phyloP scores from a whole-genome alignment of 2,797 vertebrate species.

The Peromyscus nudipes region DNA sequence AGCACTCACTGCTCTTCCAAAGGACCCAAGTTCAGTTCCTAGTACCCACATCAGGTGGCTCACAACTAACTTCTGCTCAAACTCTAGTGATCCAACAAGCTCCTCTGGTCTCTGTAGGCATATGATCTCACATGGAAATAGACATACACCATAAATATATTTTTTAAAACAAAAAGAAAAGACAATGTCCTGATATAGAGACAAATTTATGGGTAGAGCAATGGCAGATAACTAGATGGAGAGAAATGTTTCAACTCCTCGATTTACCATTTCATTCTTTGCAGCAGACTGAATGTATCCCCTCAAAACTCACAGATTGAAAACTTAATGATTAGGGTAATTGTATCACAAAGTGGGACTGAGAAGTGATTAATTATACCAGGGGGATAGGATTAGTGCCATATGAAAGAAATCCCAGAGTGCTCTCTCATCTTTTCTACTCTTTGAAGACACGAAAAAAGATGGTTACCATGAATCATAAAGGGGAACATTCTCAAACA shows the following conservation, averaged over 20 bases:
- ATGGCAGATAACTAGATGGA: background rate
- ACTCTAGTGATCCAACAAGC: too few relatives aligned
- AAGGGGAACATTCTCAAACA: background rate
- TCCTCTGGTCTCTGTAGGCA: background rate
- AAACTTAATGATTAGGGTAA: background rate
- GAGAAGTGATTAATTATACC: background rate
- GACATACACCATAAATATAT: background rate
- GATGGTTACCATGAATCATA: background rate
- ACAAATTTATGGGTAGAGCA: background rate
- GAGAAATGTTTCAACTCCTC: background rate
- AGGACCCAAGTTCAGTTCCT: background rate
- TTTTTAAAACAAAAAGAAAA: background rate
- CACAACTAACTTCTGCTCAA: background rate
- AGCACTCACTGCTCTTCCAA: background rate
- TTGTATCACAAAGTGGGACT: background rate
- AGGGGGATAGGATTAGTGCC: background rate
- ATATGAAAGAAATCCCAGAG: background rate
- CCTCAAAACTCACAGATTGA: background rate
- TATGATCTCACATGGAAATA: background rate
- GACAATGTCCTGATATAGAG: background rate
- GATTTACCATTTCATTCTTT: background rate
- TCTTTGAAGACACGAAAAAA: background rate
- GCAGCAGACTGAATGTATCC: background rate
- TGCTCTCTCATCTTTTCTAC: background rate
- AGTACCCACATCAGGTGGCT: too few relatives aligned